phyloP scores from a whole-genome alignment of 2,797 vertebrate genomes.

The Pempheris klunzingeri region DNA sequence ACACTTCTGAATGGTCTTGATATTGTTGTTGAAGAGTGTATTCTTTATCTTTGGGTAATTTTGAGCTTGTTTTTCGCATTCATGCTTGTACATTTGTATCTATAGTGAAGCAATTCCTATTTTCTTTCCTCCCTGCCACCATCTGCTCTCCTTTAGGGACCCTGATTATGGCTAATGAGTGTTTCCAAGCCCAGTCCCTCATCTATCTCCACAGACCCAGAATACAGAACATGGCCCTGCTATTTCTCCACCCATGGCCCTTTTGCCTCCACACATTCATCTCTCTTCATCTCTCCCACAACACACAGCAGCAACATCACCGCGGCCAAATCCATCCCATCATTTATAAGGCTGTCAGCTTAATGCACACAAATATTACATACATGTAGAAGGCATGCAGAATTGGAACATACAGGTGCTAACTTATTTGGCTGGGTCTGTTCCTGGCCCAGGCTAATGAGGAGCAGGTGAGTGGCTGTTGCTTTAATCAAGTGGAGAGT shows the following conservation, averaged over 20 bases:
- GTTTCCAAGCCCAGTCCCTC: slow-evolving; percentile 75
- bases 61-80: slow-evolving; percentile 26
- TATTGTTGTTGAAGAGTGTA: slow-evolving; percentile 10
- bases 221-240: slow-evolving; percentile 79
- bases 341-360: slow-evolving; percentile 84
- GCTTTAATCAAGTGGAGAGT: slow-evolving; percentile 89
- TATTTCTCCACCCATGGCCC: slow-evolving; percentile 74
- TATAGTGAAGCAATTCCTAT: slow-evolving; percentile 47
- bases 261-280: slow-evolving; percentile 59
- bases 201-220: slow-evolving; percentile 80
- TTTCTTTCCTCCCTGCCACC: slow-evolving; percentile 64
- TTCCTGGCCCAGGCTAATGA: slow-evolving; percentile 84
- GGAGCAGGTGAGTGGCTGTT: slow-evolving; percentile 86
- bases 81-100: slow-evolving; percentile 35
- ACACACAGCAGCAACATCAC: slow-evolving; percentile 57
- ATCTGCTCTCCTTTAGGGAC: slow-evolving; percentile 81
- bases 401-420: slow-evolving; percentile 89
- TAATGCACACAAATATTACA: slow-evolving; percentile 84
- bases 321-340: slow-evolving; percentile 65
- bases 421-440: slow-evolving; percentile 85
- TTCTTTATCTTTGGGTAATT: slow-evolving; percentile 44
- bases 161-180: slow-evolving; percentile 81
- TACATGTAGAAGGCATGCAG: slow-evolving; percentile 81
- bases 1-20: slow-evolving; percentile 21
- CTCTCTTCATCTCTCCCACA: slow-evolving; percentile 61